A percentile compares a stretch with the other conserved stretches of the same genome.
phyloP scores from a whole-genome alignment of 2,888 invertebrate species.

The Metacarcinus magister region DNA sequence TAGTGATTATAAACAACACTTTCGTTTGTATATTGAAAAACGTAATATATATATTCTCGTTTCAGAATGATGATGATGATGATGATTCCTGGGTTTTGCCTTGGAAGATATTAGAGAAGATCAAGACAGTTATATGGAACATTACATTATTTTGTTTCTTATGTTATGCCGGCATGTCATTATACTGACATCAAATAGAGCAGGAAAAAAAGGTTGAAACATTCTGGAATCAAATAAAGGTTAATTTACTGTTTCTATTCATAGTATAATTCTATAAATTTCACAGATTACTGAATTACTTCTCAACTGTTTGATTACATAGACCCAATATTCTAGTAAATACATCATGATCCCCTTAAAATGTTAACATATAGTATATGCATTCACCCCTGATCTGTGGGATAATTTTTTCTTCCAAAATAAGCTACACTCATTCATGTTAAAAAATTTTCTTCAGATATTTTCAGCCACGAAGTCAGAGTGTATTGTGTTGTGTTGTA shows the following conservation, averaged over 20 bases:
- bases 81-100: not conserved
- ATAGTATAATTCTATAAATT: not conserved
- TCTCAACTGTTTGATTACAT: not conserved
- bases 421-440: not conserved
- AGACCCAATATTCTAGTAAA: not conserved
- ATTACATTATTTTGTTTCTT: not conserved
- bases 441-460: not conserved
- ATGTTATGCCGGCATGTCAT: slow-evolving; percentile 43
- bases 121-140: slow-evolving; percentile 30
- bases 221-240: not conserved
- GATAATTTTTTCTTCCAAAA: not conserved
- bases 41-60: not conserved
- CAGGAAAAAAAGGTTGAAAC: not conserved
- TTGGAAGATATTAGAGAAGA: not conserved
- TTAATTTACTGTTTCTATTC: not conserved
- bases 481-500: not conserved
- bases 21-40: not conserved
- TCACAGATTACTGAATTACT: not conserved
- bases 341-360: not conserved
- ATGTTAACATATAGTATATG: not conserved
- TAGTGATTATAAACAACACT: not conserved
- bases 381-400: not conserved
- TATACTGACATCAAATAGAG: not conserved
- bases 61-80: slow-evolving; percentile 2
- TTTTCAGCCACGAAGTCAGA: not conserved